Evolutionary conservation across 2,113 vertebrate species (phyloP).

Genomic region (Sceloporus undulatus): DNA sequence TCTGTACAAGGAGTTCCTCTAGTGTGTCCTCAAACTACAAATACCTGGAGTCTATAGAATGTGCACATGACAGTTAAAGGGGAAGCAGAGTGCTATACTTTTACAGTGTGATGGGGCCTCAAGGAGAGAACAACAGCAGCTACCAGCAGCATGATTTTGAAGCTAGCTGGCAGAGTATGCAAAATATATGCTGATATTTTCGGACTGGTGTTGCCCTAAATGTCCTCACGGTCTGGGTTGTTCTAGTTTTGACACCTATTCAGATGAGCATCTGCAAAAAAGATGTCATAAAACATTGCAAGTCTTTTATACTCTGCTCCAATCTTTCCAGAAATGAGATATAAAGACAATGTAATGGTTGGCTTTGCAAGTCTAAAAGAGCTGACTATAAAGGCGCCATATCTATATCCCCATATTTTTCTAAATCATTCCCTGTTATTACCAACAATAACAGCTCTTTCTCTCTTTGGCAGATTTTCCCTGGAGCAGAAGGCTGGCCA

Average conservation of each 20-base stretch:
- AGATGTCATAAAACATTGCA: not conserved
- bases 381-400: no score
- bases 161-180: not conserved
- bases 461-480: slow-evolving; percentile 82
- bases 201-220: not conserved
- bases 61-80: no score
- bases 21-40: no score
- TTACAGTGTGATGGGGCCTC: no score
- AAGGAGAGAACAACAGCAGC: not conserved
- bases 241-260: not conserved
- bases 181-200: not conserved
- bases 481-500: slow-evolving; percentile 85
- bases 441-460: slow-evolving; percentile 6
- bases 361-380: not conserved
- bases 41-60: no score
- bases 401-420: no score
- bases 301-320: not conserved
- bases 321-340: not conserved
- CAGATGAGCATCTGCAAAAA: not conserved
- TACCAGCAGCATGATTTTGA: not conserved
- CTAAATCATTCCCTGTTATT: not conserved
- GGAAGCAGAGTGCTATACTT: no score
- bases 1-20: no score
- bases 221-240: not conserved
- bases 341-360: not conserved